Evolutionary conservation across 1,140 invertebrate genomes (phyloP).

Genomic region (Calephelis nemesis): DNA sequence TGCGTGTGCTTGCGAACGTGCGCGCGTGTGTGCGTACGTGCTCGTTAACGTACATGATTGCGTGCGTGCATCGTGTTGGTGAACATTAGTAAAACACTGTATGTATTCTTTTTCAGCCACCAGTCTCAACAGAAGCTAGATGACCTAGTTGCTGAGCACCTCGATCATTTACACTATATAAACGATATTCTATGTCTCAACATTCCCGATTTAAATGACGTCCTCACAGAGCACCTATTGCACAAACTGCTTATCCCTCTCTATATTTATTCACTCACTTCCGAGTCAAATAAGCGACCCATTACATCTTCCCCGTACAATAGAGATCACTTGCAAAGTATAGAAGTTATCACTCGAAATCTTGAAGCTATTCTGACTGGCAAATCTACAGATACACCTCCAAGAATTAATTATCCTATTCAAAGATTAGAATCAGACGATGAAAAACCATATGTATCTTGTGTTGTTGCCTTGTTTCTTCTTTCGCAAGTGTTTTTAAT

Average conservation of each 20-base stretch:
- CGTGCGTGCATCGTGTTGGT: too few species aligned
- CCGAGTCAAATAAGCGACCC: conserved; percentile 54
- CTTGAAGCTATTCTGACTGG: conserved; percentile 81
- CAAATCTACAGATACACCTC: conserved; percentile 73
- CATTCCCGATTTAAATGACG: conserved; percentile 95
- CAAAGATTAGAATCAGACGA: conserved; percentile 68
- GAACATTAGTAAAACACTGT: conserved; percentile 3
- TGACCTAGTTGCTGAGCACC: conserved; percentile 97
- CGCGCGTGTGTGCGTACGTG: too few species aligned
- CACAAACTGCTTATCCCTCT: conserved; percentile 96
- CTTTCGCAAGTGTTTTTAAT: conserved; percentile 98
- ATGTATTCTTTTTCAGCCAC: conserved; percentile 82
- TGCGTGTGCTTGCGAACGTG: too few species aligned
- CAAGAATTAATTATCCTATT: conserved; percentile 57
- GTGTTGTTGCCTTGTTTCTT: conserved; percentile 94
- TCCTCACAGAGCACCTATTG: conserved; percentile 96
- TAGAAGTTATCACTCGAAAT: conserved; percentile 81
- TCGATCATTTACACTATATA: conserved; percentile 98
- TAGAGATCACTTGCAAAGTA: conserved; percentile 69
- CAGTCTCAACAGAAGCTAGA: conserved; percentile 94
- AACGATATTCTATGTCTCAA: conserved; percentile 97
- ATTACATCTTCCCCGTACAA: conserved; percentile 56
- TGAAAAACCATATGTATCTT: conserved; percentile 88
- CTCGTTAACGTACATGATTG: too few species aligned
- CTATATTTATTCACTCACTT: conserved; percentile 94